Evolutionary conservation across 2,888 invertebrate species (phyloP), one percentile per base, ranked within the genome.

Genomic region (Pherbina coryleti): DNA sequence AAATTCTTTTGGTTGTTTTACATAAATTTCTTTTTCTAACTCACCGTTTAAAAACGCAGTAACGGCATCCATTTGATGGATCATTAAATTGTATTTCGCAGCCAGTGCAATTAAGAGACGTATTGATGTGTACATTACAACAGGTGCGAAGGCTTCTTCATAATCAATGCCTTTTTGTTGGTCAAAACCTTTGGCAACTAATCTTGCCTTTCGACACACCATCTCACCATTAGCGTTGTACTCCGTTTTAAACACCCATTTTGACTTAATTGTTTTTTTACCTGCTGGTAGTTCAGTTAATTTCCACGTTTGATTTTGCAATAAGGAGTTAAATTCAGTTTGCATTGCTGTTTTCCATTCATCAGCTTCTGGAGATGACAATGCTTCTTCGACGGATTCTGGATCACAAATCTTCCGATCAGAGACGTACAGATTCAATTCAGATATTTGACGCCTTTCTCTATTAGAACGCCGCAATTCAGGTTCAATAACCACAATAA

Each of bases 91-190:
- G n/a, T 73, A 22, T 55, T 77, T 77, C 9, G 60, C 73, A 55
- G 79, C 51, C 17, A 76, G 51, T 19, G 76, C 76, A 25, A 78
- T n/a, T 44, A 78, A 34, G 60, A 78, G 60, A 11, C 72, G 78
- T n/a, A 78, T 37, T 14, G 76, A 78, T n/a, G 67, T 67, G 19
- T 76, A 79, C n/a, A 73, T 31, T 7, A 74, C 73, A 17, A 76
- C 70, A 9, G 79, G 51, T 34, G 76, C 66, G 57, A 76, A 78
- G 22, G 77, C 77, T 28, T 77, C 67, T 28, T 78, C 72, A 57
- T 79, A 79, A 66, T 75, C 75, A 17, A 78, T 71, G 8, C 75
- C 78, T 60, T 72, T 76, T 22, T 62, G n/a, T 70, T 80, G 78
- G 57, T 66, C 72, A 66, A 55, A 79, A 14, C 78, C 78, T 51